A percentile compares a stretch with the other conserved stretches of the same genome.
Conservation (phyloP, 2,888 invertebrate genomes). For the Desoria tigrina region DNA sequence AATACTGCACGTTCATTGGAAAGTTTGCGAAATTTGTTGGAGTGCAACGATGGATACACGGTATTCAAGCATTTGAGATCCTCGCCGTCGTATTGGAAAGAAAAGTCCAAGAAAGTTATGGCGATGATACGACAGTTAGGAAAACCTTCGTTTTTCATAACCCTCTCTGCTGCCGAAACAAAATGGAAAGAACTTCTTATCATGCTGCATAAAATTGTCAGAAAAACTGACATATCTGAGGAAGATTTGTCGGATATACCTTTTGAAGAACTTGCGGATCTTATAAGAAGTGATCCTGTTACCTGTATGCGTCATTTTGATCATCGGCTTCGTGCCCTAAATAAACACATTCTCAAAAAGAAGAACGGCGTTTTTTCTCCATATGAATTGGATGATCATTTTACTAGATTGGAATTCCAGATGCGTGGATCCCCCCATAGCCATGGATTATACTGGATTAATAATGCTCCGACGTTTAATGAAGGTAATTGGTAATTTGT, state of each 20-base stretch:
- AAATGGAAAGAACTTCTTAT: slow-evolving; percentile 18
- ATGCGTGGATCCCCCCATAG: slow-evolving; percentile 24
- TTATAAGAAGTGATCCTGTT: slow-evolving; percentile 28
- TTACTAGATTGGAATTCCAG: slow-evolving; percentile 13
- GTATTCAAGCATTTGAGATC: slow-evolving; percentile 26
- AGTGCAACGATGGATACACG: slow-evolving; percentile 37
- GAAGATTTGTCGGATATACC: slow-evolving; percentile 16
- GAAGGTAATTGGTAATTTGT: no score
- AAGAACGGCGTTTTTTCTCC: neutral
- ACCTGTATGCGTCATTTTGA: slow-evolving; percentile 28
- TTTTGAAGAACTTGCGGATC: neutral
- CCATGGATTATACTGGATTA: slow-evolving; percentile 25
- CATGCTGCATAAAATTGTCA: neutral
- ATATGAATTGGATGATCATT: slow-evolving; percentile 5
- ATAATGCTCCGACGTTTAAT: slow-evolving; percentile 33
- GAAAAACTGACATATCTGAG: slow-evolving; percentile 12
- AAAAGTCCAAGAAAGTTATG: slow-evolving; percentile 22
- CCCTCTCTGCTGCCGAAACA: slow-evolving; percentile 36
- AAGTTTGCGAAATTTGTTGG: slow-evolving; percentile 12
- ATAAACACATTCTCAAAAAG: neutral
- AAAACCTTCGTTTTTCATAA: slow-evolving; percentile 33
- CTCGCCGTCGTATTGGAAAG: slow-evolving; percentile 36
- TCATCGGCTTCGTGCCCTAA: slow-evolving; percentile 4
- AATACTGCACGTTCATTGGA: neutral
- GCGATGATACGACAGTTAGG: slow-evolving; percentile 37